phyloP scores from a whole-genome alignment of 1,140 invertebrate genomes.

The Zaprionus lachaisei region DNA sequence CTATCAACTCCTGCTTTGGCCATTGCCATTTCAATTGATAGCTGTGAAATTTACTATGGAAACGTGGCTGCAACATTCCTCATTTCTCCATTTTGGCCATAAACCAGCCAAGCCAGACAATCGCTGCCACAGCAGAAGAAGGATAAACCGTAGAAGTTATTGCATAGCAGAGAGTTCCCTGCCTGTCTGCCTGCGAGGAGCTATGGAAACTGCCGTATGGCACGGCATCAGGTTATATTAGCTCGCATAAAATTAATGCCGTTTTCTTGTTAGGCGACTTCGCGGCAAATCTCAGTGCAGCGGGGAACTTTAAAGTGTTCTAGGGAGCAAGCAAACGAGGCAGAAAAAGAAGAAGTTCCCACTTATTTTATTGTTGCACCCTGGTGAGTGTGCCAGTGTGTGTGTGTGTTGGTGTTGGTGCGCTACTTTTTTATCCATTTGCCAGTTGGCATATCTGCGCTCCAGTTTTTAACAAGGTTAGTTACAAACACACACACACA shows the following conservation, averaged over 20 bases:
- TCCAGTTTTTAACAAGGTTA: conserved; percentile 59
- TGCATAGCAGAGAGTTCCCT: not conserved
- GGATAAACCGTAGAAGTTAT: conserved; percentile 15
- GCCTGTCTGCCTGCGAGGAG: not conserved
- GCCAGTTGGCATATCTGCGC: conserved; percentile 35
- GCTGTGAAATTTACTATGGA: not conserved
- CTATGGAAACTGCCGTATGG: conserved; percentile 8
- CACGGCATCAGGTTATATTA: conserved; percentile 16
- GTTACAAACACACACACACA: conserved; percentile 14
- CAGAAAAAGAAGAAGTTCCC: conserved; percentile 14
- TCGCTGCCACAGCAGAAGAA: not conserved
- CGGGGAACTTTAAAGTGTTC: conserved; percentile 14
- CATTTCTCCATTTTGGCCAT: conserved; percentile 5
- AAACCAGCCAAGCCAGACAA: conserved; percentile 8
- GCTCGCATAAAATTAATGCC: conserved; percentile 41
- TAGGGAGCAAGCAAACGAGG: not conserved
- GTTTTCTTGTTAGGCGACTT: conserved; percentile 39
- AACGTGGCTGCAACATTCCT: conserved; percentile 12
- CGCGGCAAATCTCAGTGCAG: conserved; percentile 20
- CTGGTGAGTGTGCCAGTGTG: not conserved
- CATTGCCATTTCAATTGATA: conserved; percentile 21
- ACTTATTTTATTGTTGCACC: conserved; percentile 40
- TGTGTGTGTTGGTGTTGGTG: not conserved
- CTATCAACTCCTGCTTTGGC: not conserved
- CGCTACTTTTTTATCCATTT: conserved; percentile 18